Conservation (phyloP, 2,797 vertebrate genomes). For the Peromyscus nudipes region DNA sequence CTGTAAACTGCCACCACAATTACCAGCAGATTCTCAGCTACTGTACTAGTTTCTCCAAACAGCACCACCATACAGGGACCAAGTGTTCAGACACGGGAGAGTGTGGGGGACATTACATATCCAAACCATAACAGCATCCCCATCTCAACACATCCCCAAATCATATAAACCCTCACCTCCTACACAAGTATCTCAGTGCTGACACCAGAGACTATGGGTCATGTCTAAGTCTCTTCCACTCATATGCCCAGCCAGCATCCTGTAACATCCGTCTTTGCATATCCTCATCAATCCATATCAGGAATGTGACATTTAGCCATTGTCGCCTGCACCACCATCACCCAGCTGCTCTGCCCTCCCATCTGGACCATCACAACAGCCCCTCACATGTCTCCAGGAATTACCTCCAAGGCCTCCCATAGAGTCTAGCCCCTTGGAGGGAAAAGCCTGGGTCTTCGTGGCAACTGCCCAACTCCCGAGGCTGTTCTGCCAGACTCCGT, state of each 20-base stretch:
- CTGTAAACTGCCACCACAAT: not conserved
- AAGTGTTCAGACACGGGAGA: not conserved
- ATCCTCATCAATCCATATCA: not conserved
- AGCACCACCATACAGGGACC: not conserved
- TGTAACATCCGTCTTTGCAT: not conserved
- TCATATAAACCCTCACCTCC: not conserved
- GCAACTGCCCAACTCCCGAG: not conserved
- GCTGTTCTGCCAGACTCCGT: not conserved
- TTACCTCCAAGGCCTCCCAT: not conserved
- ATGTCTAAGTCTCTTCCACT: not conserved
- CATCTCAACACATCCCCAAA: not conserved
- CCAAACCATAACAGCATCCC: not conserved
- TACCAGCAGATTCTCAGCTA: not conserved
- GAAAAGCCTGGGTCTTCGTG: not conserved
- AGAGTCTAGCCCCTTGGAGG: not conserved
- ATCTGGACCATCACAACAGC: fast-evolving
- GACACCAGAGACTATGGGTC: not conserved
- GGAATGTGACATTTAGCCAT: not conserved
- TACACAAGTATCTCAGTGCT: not conserved
- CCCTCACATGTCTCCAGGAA: not conserved
- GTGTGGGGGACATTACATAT: not conserved
- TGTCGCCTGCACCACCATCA: not conserved
- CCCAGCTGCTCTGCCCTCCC: not conserved
- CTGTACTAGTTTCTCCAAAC: not conserved
- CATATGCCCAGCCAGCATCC: not conserved